Evolutionary conservation across 1,140 invertebrate genomes (phyloP).

Genomic region (Araneus ventricosus): DNA sequence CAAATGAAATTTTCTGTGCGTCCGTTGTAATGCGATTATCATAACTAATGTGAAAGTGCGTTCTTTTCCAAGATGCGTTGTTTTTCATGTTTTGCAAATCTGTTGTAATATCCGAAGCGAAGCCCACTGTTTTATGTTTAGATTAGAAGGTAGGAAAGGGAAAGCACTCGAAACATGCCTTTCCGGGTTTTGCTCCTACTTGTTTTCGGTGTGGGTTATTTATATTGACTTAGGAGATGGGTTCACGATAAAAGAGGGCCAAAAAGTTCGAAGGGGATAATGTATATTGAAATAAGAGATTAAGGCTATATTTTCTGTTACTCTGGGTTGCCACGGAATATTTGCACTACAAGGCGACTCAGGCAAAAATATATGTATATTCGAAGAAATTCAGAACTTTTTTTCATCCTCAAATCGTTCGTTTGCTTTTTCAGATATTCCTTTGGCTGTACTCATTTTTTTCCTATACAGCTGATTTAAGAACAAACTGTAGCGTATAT

Average conservation of each 20-base stretch:
- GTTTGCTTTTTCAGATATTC: too few species aligned
- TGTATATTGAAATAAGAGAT: slow-evolving; percentile 2
- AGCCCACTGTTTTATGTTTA: slow-evolving; percentile 10
- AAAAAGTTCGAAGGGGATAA: background rate
- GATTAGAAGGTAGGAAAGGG: background rate
- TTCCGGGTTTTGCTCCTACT: background rate
- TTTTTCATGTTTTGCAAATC: slow-evolving; percentile 15
- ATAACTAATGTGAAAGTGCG: slow-evolving; percentile 46
- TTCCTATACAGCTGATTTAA: too few species aligned
- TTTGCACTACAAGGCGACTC: background rate
- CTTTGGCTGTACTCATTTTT: too few species aligned
- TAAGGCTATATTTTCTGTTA: background rate
- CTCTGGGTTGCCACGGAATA: background rate
- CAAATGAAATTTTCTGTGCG: slow-evolving; percentile 58
- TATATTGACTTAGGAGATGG: background rate
- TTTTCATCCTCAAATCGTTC: too few species aligned
- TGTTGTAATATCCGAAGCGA: slow-evolving; percentile 23
- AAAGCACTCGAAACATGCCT: background rate
- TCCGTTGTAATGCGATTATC: slow-evolving; percentile 56
- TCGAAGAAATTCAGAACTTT: background rate
- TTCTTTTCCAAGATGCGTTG: background rate
- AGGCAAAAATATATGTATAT: background rate
- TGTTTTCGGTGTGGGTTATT: background rate
- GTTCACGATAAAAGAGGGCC: background rate
- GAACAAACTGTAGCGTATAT: too few species aligned